These are phyloP conservation scores for Neuroterus valhalla DNA, from an alignment of 1,140 invertebrate genomes.

Conservation along the genomic window DNA sequence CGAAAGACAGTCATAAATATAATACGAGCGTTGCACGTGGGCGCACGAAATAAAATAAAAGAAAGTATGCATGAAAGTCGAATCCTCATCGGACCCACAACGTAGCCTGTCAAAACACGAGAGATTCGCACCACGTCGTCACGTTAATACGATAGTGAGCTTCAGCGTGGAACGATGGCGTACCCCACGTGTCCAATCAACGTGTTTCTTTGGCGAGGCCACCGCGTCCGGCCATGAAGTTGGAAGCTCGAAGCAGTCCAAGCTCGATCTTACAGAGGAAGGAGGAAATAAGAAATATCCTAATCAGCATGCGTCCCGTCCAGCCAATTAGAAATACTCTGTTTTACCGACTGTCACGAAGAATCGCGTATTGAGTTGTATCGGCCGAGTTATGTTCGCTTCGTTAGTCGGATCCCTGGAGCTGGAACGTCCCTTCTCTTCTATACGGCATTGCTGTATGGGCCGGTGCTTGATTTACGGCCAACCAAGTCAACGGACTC, in stretches of 20 bases:
- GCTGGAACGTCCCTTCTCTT: constrained; percentile 49
- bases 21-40: not conserved
- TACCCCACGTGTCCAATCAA: constrained; percentile 48
- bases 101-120: constrained; percentile 40
- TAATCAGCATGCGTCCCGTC: constrained; percentile 73
- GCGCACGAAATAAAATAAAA: constrained; percentile 4
- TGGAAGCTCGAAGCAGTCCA: not conserved
- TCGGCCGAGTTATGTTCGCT: constrained; percentile 73
- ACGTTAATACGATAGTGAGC: constrained; percentile 51
- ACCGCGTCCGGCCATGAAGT: constrained; percentile 37
- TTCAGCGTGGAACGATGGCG: constrained; percentile 44
- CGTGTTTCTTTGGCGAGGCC: constrained; percentile 49
- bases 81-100: constrained; percentile 10
- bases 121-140: constrained; percentile 47
- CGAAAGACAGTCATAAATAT: constrained; percentile 18
- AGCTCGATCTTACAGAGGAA: constrained; percentile 35
- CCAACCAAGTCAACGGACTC: constrained; percentile 60
- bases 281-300: constrained; percentile 68
- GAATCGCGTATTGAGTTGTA: constrained; percentile 73
- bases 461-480: constrained; percentile 72
- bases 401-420: constrained; percentile 66
- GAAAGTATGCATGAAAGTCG: constrained; percentile 2
- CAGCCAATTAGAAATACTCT: constrained; percentile 75
- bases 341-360: constrained; percentile 74
- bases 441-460: constrained; percentile 44